Evolutionary conservation across 2,113 vertebrate genomes (phyloP).

Genomic region (Sula dactylatra): DNA sequence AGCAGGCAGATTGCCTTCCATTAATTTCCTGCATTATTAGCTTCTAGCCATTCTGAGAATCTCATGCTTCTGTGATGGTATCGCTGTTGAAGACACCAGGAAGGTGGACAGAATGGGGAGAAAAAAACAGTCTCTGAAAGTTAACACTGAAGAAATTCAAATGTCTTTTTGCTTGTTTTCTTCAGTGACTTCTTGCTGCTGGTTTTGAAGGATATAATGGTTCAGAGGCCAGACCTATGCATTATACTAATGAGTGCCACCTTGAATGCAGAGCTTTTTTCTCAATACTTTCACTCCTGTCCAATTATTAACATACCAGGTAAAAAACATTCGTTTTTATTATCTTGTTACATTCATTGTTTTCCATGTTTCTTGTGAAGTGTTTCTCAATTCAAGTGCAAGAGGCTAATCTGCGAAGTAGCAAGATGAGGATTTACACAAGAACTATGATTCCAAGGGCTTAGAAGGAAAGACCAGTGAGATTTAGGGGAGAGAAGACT

Average conservation of each 20-base stretch:
- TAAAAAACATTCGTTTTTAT: constrained; percentile 36
- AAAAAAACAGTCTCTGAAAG: neutral
- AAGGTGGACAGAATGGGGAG: neutral
- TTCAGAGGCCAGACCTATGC: constrained; percentile 85
- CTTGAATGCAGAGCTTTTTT: constrained; percentile 92
- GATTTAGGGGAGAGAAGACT: neutral
- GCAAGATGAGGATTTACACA: neutral
- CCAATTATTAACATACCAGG: constrained; percentile 91
- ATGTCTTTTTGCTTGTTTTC: constrained; percentile 28
- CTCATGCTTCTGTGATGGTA: neutral
- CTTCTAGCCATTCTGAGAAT: neutral
- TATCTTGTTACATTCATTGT: neutral
- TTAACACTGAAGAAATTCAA: neutral
- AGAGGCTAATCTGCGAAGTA: neutral
- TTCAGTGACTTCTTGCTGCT: constrained; percentile 94
- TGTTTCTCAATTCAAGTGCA: neutral
- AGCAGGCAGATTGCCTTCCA: neutral
- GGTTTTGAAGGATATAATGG: constrained; percentile 90
- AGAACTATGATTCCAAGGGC: neutral
- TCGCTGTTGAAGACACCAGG: neutral
- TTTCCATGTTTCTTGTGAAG: neutral
- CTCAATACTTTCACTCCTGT: constrained; percentile 89
- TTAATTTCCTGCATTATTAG: neutral
- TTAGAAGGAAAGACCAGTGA: neutral
- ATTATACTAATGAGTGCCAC: constrained; percentile 97